Evolutionary conservation across 2,113 vertebrate genomes (phyloP).

Genomic region (Cyprinodon brontotheroides): DNA sequence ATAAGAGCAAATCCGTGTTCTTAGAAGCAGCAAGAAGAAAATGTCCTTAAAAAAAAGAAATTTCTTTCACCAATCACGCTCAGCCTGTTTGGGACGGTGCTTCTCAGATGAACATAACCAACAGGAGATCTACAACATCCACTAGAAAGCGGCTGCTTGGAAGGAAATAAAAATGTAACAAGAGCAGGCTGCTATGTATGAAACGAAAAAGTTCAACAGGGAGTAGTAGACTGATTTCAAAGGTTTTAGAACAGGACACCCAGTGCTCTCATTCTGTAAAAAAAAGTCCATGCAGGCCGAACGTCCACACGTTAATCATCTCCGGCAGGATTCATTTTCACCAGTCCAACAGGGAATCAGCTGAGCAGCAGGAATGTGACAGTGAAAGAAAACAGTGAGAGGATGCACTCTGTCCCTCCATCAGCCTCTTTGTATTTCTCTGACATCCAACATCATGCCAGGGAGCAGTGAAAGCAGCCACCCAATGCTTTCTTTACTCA

Average conservation of each 20-base stretch:
- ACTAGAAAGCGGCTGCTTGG: too few species aligned
- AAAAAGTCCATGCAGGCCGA: neutral
- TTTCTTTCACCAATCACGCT: too few species aligned
- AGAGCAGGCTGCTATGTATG: neutral
- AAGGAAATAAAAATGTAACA: too few species aligned
- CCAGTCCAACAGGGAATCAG: neutral
- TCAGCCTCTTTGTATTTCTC: slow-evolving; percentile 26
- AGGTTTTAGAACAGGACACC: neutral
- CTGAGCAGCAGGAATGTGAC: slow-evolving; percentile 62
- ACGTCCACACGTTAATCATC: neutral
- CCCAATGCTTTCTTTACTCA: neutral
- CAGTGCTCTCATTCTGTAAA: neutral
- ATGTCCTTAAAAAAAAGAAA: too few species aligned
- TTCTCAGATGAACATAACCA: too few species aligned
- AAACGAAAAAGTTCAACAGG: neutral
- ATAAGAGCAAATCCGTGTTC: too few species aligned
- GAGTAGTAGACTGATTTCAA: too few species aligned
- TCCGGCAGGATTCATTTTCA: neutral
- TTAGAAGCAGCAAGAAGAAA: too few species aligned
- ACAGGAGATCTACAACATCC: too few species aligned
- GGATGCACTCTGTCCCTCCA: slow-evolving; percentile 10
- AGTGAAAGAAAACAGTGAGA: slow-evolving; percentile 42
- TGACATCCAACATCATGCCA: neutral
- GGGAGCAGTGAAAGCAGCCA: slow-evolving; percentile 1
- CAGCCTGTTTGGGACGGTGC: too few species aligned